Evolutionary conservation across 2,113 vertebrate genomes (phyloP).

Genomic region (Indicator indicator): DNA sequence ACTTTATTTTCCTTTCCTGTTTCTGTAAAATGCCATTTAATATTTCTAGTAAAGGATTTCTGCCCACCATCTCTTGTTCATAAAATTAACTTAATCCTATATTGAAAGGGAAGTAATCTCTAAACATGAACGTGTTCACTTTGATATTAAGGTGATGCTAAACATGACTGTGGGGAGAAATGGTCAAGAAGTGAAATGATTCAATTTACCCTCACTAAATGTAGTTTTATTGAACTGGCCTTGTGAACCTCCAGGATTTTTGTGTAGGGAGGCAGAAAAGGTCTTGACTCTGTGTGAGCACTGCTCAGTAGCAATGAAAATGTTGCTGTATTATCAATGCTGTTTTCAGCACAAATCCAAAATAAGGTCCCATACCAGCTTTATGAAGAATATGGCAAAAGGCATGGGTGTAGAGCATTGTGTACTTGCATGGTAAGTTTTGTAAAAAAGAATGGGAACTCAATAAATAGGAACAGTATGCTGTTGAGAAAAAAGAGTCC

Average conservation of each 20-base stretch:
- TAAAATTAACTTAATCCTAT: background rate
- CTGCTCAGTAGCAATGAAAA: background rate
- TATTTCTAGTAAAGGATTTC: background rate
- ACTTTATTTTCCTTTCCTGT: background rate
- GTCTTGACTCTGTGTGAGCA: background rate
- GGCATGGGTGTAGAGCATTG: background rate
- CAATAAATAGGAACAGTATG: background rate
- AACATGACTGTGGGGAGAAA: background rate
- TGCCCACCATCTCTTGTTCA: background rate
- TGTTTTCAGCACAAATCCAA: background rate
- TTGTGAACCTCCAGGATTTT: background rate
- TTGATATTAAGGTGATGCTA: background rate
- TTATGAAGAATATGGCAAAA: background rate
- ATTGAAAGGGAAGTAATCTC: background rate
- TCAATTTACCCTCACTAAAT: background rate
- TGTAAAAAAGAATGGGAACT: background rate
- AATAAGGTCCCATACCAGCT: background rate
- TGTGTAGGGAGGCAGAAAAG: background rate
- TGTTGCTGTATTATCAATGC: background rate
- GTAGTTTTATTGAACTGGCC: background rate
- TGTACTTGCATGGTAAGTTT: background rate
- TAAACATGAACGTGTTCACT: background rate
- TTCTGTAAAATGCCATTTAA: background rate
- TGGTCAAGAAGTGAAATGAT: background rate
- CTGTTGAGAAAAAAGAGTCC: background rate